Conservation (phyloP, 2,797 vertebrate genomes). For the Sylvia borin region DNA sequence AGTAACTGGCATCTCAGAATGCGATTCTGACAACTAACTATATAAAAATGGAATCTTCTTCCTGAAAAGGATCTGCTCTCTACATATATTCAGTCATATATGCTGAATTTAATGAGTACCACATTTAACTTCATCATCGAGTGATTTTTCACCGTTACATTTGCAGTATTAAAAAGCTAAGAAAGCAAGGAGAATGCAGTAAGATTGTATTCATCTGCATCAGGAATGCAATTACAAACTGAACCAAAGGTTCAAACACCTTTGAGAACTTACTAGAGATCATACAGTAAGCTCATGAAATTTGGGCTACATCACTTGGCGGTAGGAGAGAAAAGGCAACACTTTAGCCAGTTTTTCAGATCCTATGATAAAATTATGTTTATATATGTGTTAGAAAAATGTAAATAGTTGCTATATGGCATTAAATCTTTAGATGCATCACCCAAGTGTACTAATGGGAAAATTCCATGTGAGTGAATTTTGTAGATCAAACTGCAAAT, state of each 20-base stretch:
- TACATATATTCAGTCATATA: background rate
- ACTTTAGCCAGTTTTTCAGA: background rate
- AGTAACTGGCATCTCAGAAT: constrained; percentile 54
- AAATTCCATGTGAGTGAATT: background rate
- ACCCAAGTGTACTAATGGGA: background rate
- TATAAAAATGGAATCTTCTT: background rate
- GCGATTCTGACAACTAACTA: constrained; percentile 26
- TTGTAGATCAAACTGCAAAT: background rate
- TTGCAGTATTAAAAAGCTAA: background rate
- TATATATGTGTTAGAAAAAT: background rate
- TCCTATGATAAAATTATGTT: background rate
- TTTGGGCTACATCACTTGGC: background rate
- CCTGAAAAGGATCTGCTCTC: background rate
- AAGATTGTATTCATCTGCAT: background rate
- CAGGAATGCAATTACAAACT: background rate
- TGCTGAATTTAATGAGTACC: background rate
- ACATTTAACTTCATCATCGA: background rate
- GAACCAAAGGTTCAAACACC: background rate
- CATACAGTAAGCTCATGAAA: background rate
- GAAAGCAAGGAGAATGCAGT: background rate
- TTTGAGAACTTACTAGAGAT: background rate
- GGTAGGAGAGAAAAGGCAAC: background rate
- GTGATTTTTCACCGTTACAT: background rate
- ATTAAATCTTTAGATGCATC: background rate
- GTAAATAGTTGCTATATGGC: background rate